Evolutionary conservation across 2,113 vertebrate species (phyloP), one percentile per base, ranked within the genome.

Genomic region (Gracilinanus agilis): DNA sequence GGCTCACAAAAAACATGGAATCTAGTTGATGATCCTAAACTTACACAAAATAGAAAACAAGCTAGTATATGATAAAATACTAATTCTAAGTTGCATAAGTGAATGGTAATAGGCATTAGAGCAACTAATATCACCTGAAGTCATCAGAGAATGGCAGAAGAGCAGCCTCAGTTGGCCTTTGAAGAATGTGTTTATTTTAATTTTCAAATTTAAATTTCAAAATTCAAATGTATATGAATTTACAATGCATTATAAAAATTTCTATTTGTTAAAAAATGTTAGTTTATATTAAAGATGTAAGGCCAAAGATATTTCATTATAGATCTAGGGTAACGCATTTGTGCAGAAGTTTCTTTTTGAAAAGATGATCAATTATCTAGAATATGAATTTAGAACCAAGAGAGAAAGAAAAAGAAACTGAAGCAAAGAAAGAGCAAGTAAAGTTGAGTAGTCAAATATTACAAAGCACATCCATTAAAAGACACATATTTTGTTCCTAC

Each of bases 21-120:
- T 56, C 67, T 44, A 91, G 25, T 94, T 95, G 83, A 49, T 90
- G 54, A 96, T 19, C 9, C 23, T 55, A 55, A 67, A 55, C 25
- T 91, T 27, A 94, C 24, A 40, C 6, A 83, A 83, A 40, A 83
- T 90, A 44, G 61, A 24, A 92, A 29, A 55, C 21, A 90, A 54
- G 75, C 44, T 13, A 40, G 16, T 24, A 67, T 29, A 24, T 55
- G 25, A 44, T 34, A 90, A 55, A 54, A 25, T 91, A 56, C 44
- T 53, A 61, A 58, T 83, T 40, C n/a, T 40, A n/a, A 40, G n/a
- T n/a, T 23, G 44, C 2, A 56, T 91, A 93, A 61, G n/a, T 95
- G 58, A 95, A 6, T 40, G n/a, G 58, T 25, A 95, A 90, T 54
- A 9, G 88, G 16, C 54, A 13, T 29, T 56, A 91, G 55, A 90